phyloP scores from a whole-genome alignment of 2,797 vertebrate genomes.

The Zalophus californianus region DNA sequence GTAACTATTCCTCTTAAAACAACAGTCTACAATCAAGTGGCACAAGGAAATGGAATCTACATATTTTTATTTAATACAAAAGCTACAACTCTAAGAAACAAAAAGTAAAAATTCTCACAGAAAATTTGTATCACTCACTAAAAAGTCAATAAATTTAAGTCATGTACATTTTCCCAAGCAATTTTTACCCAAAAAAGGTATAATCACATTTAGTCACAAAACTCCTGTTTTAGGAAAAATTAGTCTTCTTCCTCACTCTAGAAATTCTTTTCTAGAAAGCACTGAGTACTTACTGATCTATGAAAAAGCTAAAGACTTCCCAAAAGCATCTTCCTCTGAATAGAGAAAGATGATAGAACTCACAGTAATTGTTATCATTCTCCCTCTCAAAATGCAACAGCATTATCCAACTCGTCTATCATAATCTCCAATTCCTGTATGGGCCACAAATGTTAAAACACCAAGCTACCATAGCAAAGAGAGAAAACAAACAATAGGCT shows the following conservation, averaged over 20 bases:
- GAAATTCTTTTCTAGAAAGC: not conserved
- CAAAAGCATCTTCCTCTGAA: constrained; percentile 17
- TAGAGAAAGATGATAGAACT: not conserved
- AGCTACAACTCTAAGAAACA: not conserved
- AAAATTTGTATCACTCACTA: constrained; percentile 20
- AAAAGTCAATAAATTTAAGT: constrained; percentile 37
- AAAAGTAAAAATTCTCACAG: not conserved
- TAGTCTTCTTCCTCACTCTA: not conserved
- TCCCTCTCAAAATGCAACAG: not conserved
- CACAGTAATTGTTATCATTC: not conserved
- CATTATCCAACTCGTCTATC: not conserved
- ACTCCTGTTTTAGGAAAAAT: not conserved
- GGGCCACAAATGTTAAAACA: not conserved
- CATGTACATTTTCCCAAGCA: constrained; percentile 41
- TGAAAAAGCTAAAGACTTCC: not conserved
- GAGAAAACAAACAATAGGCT: not conserved
- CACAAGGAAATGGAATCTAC: not conserved
- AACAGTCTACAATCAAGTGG: not conserved
- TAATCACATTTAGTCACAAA: constrained; percentile 14
- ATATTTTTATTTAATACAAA: constrained; percentile 22
- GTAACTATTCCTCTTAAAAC: not conserved
- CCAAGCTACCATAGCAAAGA: not conserved
- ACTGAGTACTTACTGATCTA: not conserved
- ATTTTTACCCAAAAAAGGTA: constrained; percentile 1
- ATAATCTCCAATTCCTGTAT: not conserved